phyloP scores from a whole-genome alignment of 2,888 invertebrate genomes.

The Sisyra nigra region DNA sequence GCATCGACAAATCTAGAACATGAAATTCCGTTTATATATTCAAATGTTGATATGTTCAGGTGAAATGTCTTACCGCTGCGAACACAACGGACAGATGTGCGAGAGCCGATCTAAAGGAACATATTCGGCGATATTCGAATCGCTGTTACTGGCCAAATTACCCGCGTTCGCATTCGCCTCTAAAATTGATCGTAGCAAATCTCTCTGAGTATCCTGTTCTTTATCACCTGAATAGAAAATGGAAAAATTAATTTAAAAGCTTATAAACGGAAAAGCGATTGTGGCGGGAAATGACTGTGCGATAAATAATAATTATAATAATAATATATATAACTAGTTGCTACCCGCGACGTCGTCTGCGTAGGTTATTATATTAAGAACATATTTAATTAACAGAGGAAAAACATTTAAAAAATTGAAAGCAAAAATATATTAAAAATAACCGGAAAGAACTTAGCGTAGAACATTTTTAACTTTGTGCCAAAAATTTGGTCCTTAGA shows the following conservation, averaged over 20 bases:
- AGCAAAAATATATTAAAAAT: too few species aligned
- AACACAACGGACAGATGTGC: conserved; percentile 25
- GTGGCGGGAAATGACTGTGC: not conserved
- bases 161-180: not conserved
- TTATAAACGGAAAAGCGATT: not conserved
- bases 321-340: too few species aligned
- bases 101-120: conserved; percentile 26
- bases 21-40: too few species aligned
- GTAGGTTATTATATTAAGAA: too few species aligned
- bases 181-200: conserved; percentile 4
- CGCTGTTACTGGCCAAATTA: not conserved
- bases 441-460: too few species aligned
- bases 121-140: conserved; percentile 20
- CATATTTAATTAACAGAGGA: too few species aligned
- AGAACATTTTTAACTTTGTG: too few species aligned
- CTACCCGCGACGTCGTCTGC: too few species aligned
- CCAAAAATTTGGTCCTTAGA: too few species aligned
- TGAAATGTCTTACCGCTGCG: conserved; percentile 22
- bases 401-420: too few species aligned
- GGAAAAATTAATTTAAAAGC: not conserved
- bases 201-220: conserved; percentile 6
- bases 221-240: conserved; percentile 6
- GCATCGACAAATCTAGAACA: conserved; percentile 14
- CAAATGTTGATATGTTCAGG: too few species aligned
- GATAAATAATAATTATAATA: not conserved